A percentile compares a stretch with the other conserved stretches of the same genome.
Evolutionary conservation across 2,797 vertebrate genomes (phyloP).

Genomic region (Leptodactylus fallax): DNA sequence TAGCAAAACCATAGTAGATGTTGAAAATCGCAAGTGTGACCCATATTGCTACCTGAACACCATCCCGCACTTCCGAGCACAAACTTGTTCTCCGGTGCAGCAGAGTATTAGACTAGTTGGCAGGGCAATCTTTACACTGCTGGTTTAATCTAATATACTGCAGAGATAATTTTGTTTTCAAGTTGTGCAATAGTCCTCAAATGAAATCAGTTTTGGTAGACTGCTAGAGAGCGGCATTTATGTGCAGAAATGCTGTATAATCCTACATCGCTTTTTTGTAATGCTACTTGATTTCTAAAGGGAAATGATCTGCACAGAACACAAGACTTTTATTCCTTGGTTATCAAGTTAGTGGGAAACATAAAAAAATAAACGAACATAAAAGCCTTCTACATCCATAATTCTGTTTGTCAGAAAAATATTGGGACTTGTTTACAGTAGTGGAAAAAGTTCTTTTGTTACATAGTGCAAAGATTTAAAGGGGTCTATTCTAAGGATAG

Average conservation of each 20-base stretch:
- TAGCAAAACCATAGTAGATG: neutral
- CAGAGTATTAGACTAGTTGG: neutral
- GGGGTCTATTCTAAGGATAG: no score
- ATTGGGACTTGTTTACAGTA: neutral
- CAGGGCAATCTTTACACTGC: conserved; percentile 1
- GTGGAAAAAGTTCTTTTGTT: neutral
- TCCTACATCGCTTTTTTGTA: neutral
- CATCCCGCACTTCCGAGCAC: no score
- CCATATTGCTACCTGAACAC: neutral
- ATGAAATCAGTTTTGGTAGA: conserved; percentile 22
- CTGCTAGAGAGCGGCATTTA: conserved; percentile 17
- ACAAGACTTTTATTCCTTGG: neutral
- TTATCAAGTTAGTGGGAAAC: conserved; percentile 15
- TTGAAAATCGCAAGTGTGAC: neutral
- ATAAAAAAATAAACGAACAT: neutral
- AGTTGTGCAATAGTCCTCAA: conserved; percentile 35
- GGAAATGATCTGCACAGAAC: conserved; percentile 17
- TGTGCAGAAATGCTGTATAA: conserved; percentile 12
- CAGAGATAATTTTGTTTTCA: conserved; percentile 37
- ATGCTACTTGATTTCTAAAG: conserved; percentile 26
- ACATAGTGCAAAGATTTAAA: neutral
- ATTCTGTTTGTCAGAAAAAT: neutral
- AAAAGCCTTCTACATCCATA: neutral
- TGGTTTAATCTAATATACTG: conserved; percentile 44
- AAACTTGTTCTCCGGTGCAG: neutral